Evolutionary conservation across 2,888 invertebrate genomes (phyloP), one percentile per base, ranked within the genome.

Genomic region (Trachelus tabidus): DNA sequence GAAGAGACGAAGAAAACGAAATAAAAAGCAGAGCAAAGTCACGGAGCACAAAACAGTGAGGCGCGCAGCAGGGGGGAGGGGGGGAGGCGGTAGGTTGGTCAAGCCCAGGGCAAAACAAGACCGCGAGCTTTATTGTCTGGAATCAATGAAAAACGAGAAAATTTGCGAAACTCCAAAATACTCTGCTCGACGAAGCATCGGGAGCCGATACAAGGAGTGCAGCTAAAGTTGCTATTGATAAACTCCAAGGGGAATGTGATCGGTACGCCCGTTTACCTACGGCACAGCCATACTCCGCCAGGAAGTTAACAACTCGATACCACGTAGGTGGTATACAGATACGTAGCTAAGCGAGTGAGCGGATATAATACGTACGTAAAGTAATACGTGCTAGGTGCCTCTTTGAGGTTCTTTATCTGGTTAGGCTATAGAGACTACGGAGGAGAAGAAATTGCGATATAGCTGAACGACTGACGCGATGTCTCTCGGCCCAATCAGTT

Each of bases 91-190:
- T n/a, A n/a, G n/a, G 23, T 83, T 83, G 87, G 89, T 87, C 87
- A 56, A 88, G 86, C 86, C 87, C 81, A 84, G 85, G 86, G 87
- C 87, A 88, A 89, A 89, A 87, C 89, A 87, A 88, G 84, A 86
- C 85, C 86, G 81, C 85, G 83, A 86, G 85, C 85, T 89, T 89
- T 89, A 89, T 89, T 89, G 87, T 86, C 87, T 87, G 89, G 87
- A 89, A 89, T 87, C 85, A 86, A 89, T 87, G 86, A 89, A 89
- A 88, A 88, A 88, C 86, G 86, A 85, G 85, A 83, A 83, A 83
- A 83, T 82, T 79, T 79, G 80, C 76, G 80, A 56, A 56, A 56
- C 56, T 56, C 56, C 9, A 23, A 15, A 56, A 23, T 56, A 56
- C 56, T 9, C 56, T 56, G 56, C 56, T 9, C 56, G 56, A 56